Base-by-base conservation (phyloP, 2,113 vertebrate species). In the Oophaga pumilio region DNA sequence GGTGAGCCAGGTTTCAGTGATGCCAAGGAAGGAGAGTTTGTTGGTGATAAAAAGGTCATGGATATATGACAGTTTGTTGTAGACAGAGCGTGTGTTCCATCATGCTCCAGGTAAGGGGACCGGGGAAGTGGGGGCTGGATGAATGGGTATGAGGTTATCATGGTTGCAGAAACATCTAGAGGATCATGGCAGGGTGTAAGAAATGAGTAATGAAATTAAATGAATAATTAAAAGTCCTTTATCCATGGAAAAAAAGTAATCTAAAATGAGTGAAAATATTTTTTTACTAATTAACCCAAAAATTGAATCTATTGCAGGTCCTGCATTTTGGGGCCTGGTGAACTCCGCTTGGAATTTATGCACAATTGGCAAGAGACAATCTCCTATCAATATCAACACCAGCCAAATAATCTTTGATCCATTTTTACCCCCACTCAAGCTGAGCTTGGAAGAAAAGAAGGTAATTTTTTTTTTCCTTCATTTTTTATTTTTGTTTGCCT, bases 321-420 rank as follows among this genome's bases (percentile, higher is more conserved):
- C 93, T 80, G 92, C 93, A 5, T 94, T 94, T 89, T 94, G 93
- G 93, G 93, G 93, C 87, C 91, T 94, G 85, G 93, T 94, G 89
- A 94, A 94, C 14, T 93, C 93, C 17, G 93, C 93, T 43, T 94
- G 93, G 93, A 94, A 91, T 57, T 90, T 94, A 73, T 94, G 93
- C 60, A 92, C 93, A 0, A 92, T 94, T 84, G 93, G 93, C 68
- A 94, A 94, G 87, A 89, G 93, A 53, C 93, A 94, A 90, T 94
- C 93, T 57, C 93, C 93, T 0, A 92, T 94, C 69, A 92, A 94
- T 60, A 91, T 94, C 76, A 93, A 94, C 71, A 90, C 93, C 78
- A 93, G 92, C 82, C 90, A 92, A 90, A 92, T 93, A 56, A 91
- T 94, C 66, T 94, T 92, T 4, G 93, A 94, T 53, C 93, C 93